A percentile compares a stretch with the other conserved stretches of the same genome.
Evolutionary conservation across 1,140 invertebrate species (phyloP).

Genomic region (Apis mellifera): Amel_HAv3.1 CM009936.2:14444501-14445000

Average conservation of each 20-base stretch:
- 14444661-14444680: background rate
- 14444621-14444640: constrained; percentile 53
- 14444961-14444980: constrained; percentile 65
- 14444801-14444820: constrained; percentile 49
- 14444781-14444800: constrained; percentile 60
- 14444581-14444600: constrained; percentile 78
- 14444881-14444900: constrained; percentile 61
- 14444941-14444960: constrained; percentile 71
- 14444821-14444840: constrained; percentile 11
- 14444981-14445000: constrained; percentile 38
- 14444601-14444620: constrained; percentile 73
- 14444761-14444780: constrained; percentile 56
- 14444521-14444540: constrained; percentile 78
- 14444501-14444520: constrained; percentile 76
- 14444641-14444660: constrained; percentile 45
- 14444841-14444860: constrained; percentile 13
- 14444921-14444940: constrained; percentile 67
- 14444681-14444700: constrained; percentile 28
- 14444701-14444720: constrained; percentile 64
- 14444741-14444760: constrained; percentile 56
- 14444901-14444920: constrained; percentile 73
- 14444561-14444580: constrained; percentile 78
- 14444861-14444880: constrained; percentile 41
- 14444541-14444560: constrained; percentile 70
- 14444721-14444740: constrained; percentile 68